Evolutionary conservation across 2,888 invertebrate genomes (phyloP).

Genomic region (Drosophila quasianomalipes): DNA sequence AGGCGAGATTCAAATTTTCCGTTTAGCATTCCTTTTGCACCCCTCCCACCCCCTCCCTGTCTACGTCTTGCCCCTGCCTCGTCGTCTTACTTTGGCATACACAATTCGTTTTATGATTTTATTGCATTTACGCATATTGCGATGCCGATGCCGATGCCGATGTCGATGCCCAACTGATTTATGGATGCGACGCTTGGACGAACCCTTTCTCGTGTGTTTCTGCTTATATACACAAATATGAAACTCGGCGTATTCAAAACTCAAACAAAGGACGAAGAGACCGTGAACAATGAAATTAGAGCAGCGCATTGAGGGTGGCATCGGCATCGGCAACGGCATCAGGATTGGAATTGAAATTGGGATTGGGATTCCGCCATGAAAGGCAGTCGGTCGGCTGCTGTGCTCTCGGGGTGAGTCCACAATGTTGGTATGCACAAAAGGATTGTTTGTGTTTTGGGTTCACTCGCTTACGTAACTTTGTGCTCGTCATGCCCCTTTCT

Average conservation of each 20-base stretch:
- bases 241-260: constrained; percentile 67
- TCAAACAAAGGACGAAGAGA: constrained; percentile 68
- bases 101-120: constrained; percentile 81
- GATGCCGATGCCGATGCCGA: constrained; percentile 33
- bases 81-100: constrained; percentile 38
- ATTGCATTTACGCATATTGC: constrained; percentile 80
- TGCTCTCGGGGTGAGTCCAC: constrained; percentile 28
- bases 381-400: constrained; percentile 5
- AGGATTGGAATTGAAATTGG: not conserved
- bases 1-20: constrained; percentile 70
- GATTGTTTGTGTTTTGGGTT: constrained; percentile 60
- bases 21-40: constrained; percentile 54
- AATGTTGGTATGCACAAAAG: constrained; percentile 48
- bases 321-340: constrained; percentile 3
- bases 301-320: constrained; percentile 71
- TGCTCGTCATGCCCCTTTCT: constrained; percentile 30
- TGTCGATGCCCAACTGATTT: constrained; percentile 78
- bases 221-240: constrained; percentile 39
- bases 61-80: not conserved
- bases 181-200: constrained; percentile 62
- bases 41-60: not conserved
- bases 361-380: not conserved
- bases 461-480: constrained; percentile 67
- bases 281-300: constrained; percentile 81
- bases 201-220: constrained; percentile 55